Base-by-base conservation (phyloP, 2,113 vertebrate species). In the Origma solitaria region DNA sequence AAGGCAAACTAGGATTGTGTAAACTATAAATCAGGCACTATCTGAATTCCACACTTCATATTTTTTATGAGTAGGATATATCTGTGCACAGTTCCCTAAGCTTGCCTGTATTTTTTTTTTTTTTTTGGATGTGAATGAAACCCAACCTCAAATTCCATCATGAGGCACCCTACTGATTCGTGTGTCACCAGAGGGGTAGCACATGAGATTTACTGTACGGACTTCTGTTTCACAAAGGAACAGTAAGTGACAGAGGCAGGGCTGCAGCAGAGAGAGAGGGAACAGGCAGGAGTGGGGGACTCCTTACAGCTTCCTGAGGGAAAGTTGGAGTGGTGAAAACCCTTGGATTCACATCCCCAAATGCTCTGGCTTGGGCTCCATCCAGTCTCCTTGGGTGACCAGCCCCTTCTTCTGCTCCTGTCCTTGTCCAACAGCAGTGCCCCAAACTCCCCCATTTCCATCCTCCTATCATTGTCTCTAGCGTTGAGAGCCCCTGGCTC, bases 291-390 rank as follows among this genome's bases (percentile, higher is more conserved):
- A 71, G 9, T 0, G 0, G 10, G 37, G 45, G 13, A 49, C 15
- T 60, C 27, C 13, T 87, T 82, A 22, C 44, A 62, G 68, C 28
- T 66, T 80, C 58, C 53, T 1, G 1, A 66, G 47, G 56, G 50
- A 66, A 88, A 56, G 33, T 2, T 51, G 27, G 30, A 71, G 19
- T 24, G 6, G 15, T 60, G 44, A 82, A 70, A 65, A 83, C 16
- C 20, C 50, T 18, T 3, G 1, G 60, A 81, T 78, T 84, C 60
- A 73, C 37, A 77, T 8, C 21, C 53, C 5, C 4, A 64, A 15
- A 25, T 0, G 1, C 42, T 92, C n/a, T 5, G 1, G 44, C 27
- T 57, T 2, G 1, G 50, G 40, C 3, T 85, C 33, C 0, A 0
- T 37, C 28, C 57, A 50, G 30, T 6, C 15, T 71, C 33, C 33